Percentiles rank a stretch among this genome's conserved stretches.
These are phyloP conservation scores for Platypus cylindrus DNA, from an alignment of 2,888 invertebrate species.

Conservation along the genomic window DNA sequence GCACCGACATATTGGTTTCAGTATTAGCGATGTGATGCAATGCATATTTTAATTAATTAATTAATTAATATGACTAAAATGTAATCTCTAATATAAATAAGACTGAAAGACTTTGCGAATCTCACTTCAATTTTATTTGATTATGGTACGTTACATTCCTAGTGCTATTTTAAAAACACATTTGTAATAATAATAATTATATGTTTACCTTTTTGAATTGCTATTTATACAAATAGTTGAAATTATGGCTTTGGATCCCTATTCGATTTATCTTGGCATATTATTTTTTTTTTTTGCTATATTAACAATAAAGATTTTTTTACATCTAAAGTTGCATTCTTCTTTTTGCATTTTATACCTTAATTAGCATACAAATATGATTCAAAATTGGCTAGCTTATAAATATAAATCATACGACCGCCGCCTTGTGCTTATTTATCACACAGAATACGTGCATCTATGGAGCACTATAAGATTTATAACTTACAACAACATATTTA, in stretches of 20 bases:
- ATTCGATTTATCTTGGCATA: constrained; percentile 3
- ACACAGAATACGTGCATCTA: too few species aligned
- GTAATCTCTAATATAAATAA: not conserved
- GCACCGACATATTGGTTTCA: not conserved
- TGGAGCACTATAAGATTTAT: too few species aligned
- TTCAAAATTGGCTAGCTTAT: too few species aligned
- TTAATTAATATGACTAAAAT: not conserved
- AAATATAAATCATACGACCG: too few species aligned
- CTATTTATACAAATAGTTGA: constrained; percentile 3
- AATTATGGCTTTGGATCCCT: constrained; percentile 10
- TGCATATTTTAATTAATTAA: too few species aligned
- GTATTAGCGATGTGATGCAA: constrained; percentile 1
- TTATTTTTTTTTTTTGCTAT: constrained; percentile 7
- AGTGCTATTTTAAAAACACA: constrained; percentile 8
- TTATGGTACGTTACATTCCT: constrained; percentile 13
- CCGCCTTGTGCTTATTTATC: too few species aligned
- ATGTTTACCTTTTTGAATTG: constrained; percentile 1
- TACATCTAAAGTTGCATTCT: not conserved
- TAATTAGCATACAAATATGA: too few species aligned
- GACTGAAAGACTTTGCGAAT: constrained; percentile 9
- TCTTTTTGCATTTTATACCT: constrained; percentile 2
- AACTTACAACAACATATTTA: too few species aligned
- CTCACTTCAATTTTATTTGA: constrained; percentile 6
- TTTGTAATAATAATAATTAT: constrained; percentile 6
- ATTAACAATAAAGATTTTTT: constrained; percentile 10